Percentiles rank a stretch among this genome's conserved stretches.
These are phyloP conservation scores for Muricea muricata DNA, from an alignment of 92 coral and sea anemone genomes.

Conservation along the genomic window DNA sequence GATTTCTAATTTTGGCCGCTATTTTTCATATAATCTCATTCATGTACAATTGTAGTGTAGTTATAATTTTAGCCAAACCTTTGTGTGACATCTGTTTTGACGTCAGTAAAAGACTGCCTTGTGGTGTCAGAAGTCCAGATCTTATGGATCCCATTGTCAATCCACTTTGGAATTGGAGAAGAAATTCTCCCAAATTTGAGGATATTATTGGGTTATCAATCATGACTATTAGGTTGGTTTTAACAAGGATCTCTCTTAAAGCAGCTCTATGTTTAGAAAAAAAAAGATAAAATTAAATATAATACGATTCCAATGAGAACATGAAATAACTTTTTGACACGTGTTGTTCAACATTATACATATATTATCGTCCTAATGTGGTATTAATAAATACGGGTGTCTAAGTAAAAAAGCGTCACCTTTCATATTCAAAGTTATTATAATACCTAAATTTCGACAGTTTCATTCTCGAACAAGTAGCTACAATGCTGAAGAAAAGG, in stretches of 20 bases:
- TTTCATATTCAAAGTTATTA: too few relatives aligned
- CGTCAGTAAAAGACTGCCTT: slow-evolving; percentile 50
- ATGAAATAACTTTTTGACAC: background rate
- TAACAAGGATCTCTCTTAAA: slow-evolving; percentile 49
- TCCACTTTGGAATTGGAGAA: slow-evolving; percentile 52
- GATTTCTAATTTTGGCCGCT: background rate
- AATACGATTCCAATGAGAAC: background rate
- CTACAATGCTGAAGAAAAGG: background rate
- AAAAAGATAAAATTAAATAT: slow-evolving; percentile 17
- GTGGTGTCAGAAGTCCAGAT: slow-evolving; percentile 37
- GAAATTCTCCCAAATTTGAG: slow-evolving; percentile 31
- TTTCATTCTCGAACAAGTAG: background rate
- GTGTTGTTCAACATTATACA: background rate
- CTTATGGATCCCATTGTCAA: slow-evolving; percentile 44
- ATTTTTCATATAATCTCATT: background rate
- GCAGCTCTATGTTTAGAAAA: slow-evolving; percentile 44
- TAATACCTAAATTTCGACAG: too few relatives aligned
- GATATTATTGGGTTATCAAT: slow-evolving; percentile 55
- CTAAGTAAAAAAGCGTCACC: too few relatives aligned
- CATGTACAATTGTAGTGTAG: background rate
- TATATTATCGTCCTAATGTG: background rate
- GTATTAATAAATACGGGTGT: background rate
- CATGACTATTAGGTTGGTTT: slow-evolving; percentile 56
- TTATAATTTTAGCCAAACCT: background rate
- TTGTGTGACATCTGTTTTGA: slow-evolving; percentile 8